Evolutionary conservation across 1,140 invertebrate genomes (phyloP).

Genomic region (Colletes latitarsis): DNA sequence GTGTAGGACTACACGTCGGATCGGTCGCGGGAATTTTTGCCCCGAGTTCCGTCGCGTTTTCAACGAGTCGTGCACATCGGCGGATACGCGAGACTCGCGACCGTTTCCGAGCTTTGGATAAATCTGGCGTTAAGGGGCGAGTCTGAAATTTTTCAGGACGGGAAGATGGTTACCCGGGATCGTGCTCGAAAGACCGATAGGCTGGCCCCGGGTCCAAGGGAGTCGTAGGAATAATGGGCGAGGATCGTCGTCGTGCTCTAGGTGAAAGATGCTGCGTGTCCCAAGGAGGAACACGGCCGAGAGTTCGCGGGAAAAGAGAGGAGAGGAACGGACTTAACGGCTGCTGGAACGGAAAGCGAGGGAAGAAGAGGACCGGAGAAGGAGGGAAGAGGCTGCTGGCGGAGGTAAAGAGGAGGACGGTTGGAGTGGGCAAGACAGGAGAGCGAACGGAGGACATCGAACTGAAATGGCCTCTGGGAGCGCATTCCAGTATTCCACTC

Average conservation of each 20-base stretch:
- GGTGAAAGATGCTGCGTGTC: slow-evolving; percentile 66
- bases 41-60: no score
- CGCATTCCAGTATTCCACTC: slow-evolving; percentile 77
- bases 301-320: slow-evolving; percentile 32
- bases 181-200: slow-evolving; percentile 29
- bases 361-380: slow-evolving; percentile 43
- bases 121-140: no score
- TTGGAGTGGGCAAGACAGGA: slow-evolving; percentile 66
- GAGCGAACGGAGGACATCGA: slow-evolving; percentile 79
- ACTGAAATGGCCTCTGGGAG: slow-evolving; percentile 79
- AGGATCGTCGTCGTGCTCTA: slow-evolving; percentile 56
- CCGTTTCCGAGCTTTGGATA: no score
- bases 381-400: slow-evolving; percentile 32
- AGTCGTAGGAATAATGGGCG: slow-evolving; percentile 58
- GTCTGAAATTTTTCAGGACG: not conserved
- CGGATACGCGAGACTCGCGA: no score
- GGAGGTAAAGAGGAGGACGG: slow-evolving; percentile 56
- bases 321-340: slow-evolving; percentile 10
- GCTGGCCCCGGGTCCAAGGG: slow-evolving; percentile 34
- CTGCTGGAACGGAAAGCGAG: slow-evolving; percentile 16
- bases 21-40: no score
- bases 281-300: not conserved
- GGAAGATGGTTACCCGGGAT: not conserved
- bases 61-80: no score
- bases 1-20: no score